These are phyloP conservation scores for Chrysomallon squamiferum DNA, from an alignment of 1,140 invertebrate species.

Conservation along the genomic window DNA sequence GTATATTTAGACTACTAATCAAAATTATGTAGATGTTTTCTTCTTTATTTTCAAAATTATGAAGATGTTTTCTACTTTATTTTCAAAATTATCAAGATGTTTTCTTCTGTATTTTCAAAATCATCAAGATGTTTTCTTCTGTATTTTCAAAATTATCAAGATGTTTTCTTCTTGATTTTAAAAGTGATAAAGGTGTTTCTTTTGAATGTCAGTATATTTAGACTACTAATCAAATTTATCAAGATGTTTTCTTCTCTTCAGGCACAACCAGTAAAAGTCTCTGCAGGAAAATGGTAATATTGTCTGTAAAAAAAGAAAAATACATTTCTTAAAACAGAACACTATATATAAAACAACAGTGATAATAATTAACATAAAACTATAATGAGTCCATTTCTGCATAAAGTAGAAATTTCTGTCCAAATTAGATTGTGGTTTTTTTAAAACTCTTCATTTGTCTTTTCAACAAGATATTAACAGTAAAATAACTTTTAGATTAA, in stretches of 20 bases:
- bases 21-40: no score
- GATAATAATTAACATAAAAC: neutral
- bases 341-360: neutral
- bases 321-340: neutral
- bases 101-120: no score
- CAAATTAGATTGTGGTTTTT: neutral
- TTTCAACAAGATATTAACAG: no score
- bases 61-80: no score
- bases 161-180: no score
- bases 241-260: conserved; percentile 34
- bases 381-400: neutral
- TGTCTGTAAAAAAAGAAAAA: conserved; percentile 35
- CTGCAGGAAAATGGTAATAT: conserved; percentile 40
- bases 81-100: no score
- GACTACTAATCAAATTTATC: neutral
- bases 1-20: no score
- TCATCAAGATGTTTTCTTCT: no score
- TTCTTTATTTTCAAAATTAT: no score
- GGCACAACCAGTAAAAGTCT: conserved; percentile 47
- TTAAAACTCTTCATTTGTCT: neutral
- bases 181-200: no score
- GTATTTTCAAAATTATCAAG: no score
- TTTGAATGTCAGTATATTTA: no score
- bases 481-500: neutral
- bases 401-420: neutral